Conservation (phyloP, 2,888 invertebrate genomes). For the Caenorhabditis panamensis region DNA sequence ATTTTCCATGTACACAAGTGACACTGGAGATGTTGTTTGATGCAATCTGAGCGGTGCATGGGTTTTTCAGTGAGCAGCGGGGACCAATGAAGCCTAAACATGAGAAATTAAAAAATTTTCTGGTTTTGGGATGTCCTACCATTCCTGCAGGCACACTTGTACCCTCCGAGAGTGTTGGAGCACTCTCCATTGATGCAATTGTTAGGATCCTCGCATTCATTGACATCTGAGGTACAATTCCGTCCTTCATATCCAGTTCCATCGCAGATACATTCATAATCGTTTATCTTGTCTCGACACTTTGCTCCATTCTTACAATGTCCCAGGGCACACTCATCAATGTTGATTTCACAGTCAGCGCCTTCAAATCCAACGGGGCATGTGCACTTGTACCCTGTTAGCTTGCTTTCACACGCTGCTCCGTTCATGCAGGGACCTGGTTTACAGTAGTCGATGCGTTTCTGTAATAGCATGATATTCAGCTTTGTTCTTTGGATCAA, state of each 20-base stretch:
- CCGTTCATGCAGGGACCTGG: conserved; percentile 81
- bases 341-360: conserved; percentile 75
- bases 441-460: conserved; percentile 76
- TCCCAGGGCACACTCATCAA: conserved; percentile 76
- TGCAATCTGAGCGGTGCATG: conserved; percentile 74
- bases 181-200: conserved; percentile 77
- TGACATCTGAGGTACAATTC: conserved; percentile 76
- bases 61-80: conserved; percentile 73
- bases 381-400: conserved; percentile 85
- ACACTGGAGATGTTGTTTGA: conserved; percentile 66
- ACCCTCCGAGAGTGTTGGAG: conserved; percentile 76
- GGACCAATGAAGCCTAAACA: conserved; percentile 67
- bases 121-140: no score
- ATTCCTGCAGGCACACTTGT: conserved; percentile 71
- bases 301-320: conserved; percentile 73
- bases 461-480: no score
- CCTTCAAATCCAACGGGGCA: conserved; percentile 78
- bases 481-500: no score
- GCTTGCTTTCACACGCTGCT: conserved; percentile 89
- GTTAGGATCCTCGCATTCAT: conserved; percentile 73
- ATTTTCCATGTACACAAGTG: conserved; percentile 72
- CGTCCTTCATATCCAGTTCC: conserved; percentile 76
- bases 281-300: conserved; percentile 76
- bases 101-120: no score
- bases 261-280: conserved; percentile 77